Percentiles rank a stretch among this genome's conserved stretches.
These are phyloP conservation scores for Drosophila mettleri DNA, from an alignment of 2,888 invertebrate genomes.

Conservation along the genomic window DNA sequence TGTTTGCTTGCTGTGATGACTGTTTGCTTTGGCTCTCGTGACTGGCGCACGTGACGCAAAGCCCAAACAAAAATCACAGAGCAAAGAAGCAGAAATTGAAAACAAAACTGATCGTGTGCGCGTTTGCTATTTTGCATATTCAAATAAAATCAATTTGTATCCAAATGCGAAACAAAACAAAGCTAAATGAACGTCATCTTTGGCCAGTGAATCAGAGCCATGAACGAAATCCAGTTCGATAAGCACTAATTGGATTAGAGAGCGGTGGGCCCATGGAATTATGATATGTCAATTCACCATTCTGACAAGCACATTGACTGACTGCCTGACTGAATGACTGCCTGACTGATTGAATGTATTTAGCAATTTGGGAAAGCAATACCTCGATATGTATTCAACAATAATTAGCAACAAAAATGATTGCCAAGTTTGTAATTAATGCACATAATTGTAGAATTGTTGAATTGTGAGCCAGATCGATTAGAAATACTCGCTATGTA, in stretches of 20 bases:
- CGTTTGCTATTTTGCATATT: slow-evolving; percentile 78
- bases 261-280: slow-evolving; percentile 14
- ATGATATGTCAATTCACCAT: slow-evolving; percentile 13
- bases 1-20: slow-evolving; percentile 28
- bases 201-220: slow-evolving; percentile 57
- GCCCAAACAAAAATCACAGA: slow-evolving; percentile 35
- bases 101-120: slow-evolving; percentile 38
- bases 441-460: slow-evolving; percentile 71
- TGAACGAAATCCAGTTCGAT: slow-evolving; percentile 41
- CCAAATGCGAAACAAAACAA: slow-evolving; percentile 50
- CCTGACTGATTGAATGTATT: slow-evolving; percentile 4
- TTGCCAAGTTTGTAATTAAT: slow-evolving; percentile 74
- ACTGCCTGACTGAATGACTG: background rate
- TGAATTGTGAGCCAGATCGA: slow-evolving; percentile 61
- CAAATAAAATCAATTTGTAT: slow-evolving; percentile 58
- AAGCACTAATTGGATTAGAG: slow-evolving; percentile 37
- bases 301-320: background rate
- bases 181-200: slow-evolving; percentile 49
- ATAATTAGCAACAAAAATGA: slow-evolving; percentile 75
- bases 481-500: slow-evolving; percentile 43
- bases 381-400: slow-evolving; percentile 60
- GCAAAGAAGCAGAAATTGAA: slow-evolving; percentile 35
- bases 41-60: slow-evolving; percentile 61
- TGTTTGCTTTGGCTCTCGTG: slow-evolving; percentile 38
- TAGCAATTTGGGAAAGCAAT: slow-evolving; percentile 73